These are phyloP conservation scores for Notiomystis cincta DNA, from an alignment of 2,113 vertebrate genomes.

Conservation along the genomic window DNA sequence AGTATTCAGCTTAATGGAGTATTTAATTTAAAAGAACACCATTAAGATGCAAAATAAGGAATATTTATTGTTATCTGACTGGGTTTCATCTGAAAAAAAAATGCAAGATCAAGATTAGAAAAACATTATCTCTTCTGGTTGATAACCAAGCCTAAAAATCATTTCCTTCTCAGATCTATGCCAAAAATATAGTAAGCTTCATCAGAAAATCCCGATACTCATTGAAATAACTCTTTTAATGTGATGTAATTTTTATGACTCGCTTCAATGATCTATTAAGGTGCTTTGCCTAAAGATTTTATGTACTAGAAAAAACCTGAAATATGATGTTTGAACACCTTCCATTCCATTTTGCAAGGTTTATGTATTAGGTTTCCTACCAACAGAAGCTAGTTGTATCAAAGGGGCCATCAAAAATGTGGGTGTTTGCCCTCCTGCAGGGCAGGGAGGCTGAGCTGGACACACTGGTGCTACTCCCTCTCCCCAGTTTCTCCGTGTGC, in stretches of 20 bases:
- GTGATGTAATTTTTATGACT: background rate
- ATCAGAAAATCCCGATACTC: constrained; percentile 8
- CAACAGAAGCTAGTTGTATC: background rate
- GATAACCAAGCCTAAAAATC: background rate
- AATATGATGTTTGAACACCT: background rate
- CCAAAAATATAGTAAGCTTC: background rate
- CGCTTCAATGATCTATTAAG: background rate
- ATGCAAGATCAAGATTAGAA: background rate
- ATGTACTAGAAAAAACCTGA: background rate
- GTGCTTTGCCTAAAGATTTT: background rate
- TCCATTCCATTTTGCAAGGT: background rate
- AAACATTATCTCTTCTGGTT: background rate
- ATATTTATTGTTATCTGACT: background rate
- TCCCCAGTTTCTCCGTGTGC: background rate
- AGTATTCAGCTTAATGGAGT: background rate
- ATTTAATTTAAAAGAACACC: background rate
- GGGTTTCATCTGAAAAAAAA: background rate
- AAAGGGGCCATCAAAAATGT: fast-evolving
- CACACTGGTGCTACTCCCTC: background rate
- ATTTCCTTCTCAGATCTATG: background rate
- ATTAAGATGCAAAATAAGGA: background rate
- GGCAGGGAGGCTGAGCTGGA: background rate
- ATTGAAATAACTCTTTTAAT: background rate
- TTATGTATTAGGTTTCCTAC: background rate
- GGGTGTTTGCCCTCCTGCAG: background rate